Base-by-base conservation (phyloP, 2,888 invertebrate genomes). In the Caenorhabditis macrosperma region DNA sequence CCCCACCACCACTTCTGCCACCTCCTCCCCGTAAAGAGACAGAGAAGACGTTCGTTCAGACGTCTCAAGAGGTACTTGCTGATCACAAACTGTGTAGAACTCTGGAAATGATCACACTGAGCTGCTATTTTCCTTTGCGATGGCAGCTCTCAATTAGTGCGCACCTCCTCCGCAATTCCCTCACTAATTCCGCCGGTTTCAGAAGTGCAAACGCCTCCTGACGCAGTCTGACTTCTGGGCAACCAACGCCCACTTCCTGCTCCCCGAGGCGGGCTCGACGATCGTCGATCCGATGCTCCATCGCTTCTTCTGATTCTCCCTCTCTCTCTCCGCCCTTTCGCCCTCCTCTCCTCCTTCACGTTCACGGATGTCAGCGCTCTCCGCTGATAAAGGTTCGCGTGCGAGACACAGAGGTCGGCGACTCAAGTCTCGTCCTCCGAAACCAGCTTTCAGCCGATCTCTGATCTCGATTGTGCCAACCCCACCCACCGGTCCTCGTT, bases 181-280 rank as follows among this genome's bases (percentile, higher is more conserved):
- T 24, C 9, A 6, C 12, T 28, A 9, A 15, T 33, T 20, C 35
- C 1, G 35, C 20, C 22, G 15, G 15, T 76, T 68, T 9, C 68
- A 67, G 61, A 71, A 60, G 38, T 78, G 71, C 60, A 68, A 67
- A 67, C 67, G 66, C 4, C 66, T 67, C 10, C 67, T 75, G 50
- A 75, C 72, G 6, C 72, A 72, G 55, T 64, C 72, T 57, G 72
- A 72, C 55, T 72, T 87, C 30, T 87, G 86, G 85, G 63, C 74
- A 26, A 57, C 78, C 41, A 85, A 85, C 59, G 33, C 41, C 1
- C 68, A 76, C 41, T 83, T 87, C 35, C 52, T 88, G 26, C 85
- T 88, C 10, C 88, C 89, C 0, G 89, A 89, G 78, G 89, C 89
- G 12, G 89, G 89, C 33, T 85, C 87, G 15, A 89, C 89, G 0